phyloP scores from a whole-genome alignment of 2,888 invertebrate species.

The Linnaemya vulpina region DNA sequence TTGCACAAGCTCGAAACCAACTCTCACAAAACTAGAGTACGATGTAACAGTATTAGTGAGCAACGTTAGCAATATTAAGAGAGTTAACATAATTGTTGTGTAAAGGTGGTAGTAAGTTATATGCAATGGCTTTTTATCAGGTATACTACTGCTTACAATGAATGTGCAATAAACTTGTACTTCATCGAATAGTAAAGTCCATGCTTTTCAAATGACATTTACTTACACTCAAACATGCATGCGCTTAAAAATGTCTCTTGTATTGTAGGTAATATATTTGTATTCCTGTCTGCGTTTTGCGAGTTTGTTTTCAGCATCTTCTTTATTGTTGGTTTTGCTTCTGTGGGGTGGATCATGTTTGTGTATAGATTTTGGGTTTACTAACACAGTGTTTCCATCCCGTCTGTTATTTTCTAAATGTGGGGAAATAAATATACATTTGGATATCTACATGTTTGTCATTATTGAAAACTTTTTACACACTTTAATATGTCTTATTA shows the following conservation, averaged over 20 bases:
- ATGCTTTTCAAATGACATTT: constrained; percentile 29
- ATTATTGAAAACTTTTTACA: no score
- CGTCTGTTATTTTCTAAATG: no score
- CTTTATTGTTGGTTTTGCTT: constrained; percentile 26
- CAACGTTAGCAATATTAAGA: constrained; percentile 11
- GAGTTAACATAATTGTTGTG: constrained; percentile 19
- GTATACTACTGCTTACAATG: constrained; percentile 44
- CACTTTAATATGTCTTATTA: no score
- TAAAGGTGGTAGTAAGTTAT: constrained; percentile 35
- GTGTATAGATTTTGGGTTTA: neutral
- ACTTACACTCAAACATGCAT: neutral
- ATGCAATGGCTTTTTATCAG: constrained; percentile 49
- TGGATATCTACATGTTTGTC: no score
- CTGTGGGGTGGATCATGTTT: constrained; percentile 68
- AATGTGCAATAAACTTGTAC: constrained; percentile 30
- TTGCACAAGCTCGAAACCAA: constrained; percentile 28
- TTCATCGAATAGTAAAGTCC: constrained; percentile 40
- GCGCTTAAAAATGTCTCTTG: neutral
- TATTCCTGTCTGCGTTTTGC: constrained; percentile 52
- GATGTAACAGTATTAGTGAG: constrained; percentile 53
- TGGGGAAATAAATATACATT: no score
- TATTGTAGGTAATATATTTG: constrained; percentile 24
- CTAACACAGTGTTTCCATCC: neutral
- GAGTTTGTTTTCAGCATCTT: constrained; percentile 30
- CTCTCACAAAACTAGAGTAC: constrained; percentile 58